Conservation (phyloP, 2,113 vertebrate genomes). For the Hepsetus odoe region DNA sequence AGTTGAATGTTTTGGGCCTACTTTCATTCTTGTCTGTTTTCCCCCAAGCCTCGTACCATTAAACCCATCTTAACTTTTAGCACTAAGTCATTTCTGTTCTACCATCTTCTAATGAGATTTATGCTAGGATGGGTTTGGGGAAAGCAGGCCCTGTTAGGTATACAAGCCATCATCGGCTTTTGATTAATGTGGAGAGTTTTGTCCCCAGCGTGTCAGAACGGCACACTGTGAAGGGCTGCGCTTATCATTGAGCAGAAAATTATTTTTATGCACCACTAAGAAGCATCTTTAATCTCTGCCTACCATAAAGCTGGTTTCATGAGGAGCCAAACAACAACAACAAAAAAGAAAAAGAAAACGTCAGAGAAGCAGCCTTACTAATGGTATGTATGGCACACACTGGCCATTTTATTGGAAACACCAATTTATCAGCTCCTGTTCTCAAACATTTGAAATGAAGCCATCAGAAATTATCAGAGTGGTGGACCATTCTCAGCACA, state of each 20-base stretch:
- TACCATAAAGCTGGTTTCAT: neutral
- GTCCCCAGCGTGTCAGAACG: slow-evolving; percentile 9
- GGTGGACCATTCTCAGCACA: too few species aligned
- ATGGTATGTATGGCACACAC: too few species aligned
- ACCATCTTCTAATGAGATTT: slow-evolving; percentile 14
- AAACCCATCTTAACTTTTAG: slow-evolving; percentile 22
- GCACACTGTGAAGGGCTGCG: neutral
- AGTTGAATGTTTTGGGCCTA: slow-evolving; percentile 22
- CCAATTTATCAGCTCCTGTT: too few species aligned
- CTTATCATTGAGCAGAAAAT: slow-evolving; percentile 33
- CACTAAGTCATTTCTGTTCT: slow-evolving; percentile 15
- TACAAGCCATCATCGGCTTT: slow-evolving; percentile 1
- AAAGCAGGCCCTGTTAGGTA: slow-evolving; percentile 2
- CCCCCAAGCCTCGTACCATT: neutral
- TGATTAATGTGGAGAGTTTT: slow-evolving; percentile 43
- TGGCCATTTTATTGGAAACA: neutral
- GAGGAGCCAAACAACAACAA: neutral
- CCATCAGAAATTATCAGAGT: too few species aligned
- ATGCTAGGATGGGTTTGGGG: slow-evolving; percentile 20
- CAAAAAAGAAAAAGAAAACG: too few species aligned
- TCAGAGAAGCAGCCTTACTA: neutral
- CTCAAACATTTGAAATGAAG: too few species aligned
- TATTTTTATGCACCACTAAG: slow-evolving; percentile 32
- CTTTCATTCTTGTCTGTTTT: too few species aligned
- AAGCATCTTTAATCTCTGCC: slow-evolving; percentile 23